Evolutionary conservation across 2,888 invertebrate genomes (phyloP), one percentile per base, ranked within the genome.

Genomic region (Schrankia costaestrigalis): DNA sequence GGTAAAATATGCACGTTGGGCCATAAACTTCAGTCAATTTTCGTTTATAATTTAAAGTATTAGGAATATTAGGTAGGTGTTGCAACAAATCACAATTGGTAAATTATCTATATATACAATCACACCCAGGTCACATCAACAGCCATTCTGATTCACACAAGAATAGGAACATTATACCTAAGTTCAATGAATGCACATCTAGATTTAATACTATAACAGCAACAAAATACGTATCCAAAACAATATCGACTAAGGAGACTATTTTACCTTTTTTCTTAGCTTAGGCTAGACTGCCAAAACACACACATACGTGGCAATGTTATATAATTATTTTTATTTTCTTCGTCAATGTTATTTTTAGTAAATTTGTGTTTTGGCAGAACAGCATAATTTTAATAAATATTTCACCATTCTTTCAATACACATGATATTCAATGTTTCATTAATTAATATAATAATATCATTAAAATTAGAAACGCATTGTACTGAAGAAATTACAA

Each of bases 81-180:
- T 79, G 74, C 79, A 62, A 63, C 54, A 75, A 80, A 76, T 65
- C 59, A 56, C 42, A 48, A 80, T 82, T 81, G 78, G 78, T 71
- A 67, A 67, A 67, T 69, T 71, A 63, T 75, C 61, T 55, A 60
- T 52, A 64, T 75, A 67, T 71, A 74, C 69, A 64, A 71, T 71
- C 64, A 82, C 86, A 87, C 86, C 86, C 86, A 87, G 86, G 84
- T 87, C 86, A 87, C 81, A 86, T 85, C 86, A 85, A 78, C 81
- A 79, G 71, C 62, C 53, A 64, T 68, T 65, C 56, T 49, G 56
- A 67, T 63, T 57, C 55, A 76, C 69, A 75, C 66, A 60, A 56
- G 58, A 59, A 57, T 71, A 71, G 59, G 62, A 64, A 70, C 66
- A 67, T 37, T 39, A 51, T 59, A 70, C 63, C 54, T 66, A 54